These are phyloP conservation scores for Galaxea fascicularis DNA, from an alignment of 92 coral and sea anemone species.

Conservation along the genomic window DNA sequence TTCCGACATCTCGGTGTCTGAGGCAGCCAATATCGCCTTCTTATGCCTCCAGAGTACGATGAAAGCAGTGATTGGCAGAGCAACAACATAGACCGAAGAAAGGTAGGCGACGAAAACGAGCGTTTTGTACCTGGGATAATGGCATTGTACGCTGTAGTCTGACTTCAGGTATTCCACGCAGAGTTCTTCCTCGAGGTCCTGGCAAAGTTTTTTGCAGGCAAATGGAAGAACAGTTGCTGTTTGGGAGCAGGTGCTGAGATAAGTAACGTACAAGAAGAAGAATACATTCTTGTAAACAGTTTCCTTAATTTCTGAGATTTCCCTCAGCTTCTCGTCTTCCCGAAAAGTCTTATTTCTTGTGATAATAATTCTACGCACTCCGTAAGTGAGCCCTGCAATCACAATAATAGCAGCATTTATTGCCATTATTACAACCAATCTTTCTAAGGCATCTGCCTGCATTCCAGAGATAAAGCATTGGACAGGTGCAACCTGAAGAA, in stretches of 20 bases:
- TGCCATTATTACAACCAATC: conserved; percentile 6
- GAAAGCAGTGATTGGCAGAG: background rate
- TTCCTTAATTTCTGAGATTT: conserved; percentile 19
- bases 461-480: conserved; percentile 41
- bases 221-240: conserved; percentile 43
- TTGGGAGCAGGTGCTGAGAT: conserved; percentile 39
- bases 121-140: background rate
- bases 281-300: conserved; percentile 30
- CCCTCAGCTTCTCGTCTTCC: background rate
- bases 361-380: background rate
- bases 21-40: background rate
- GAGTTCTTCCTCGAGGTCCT: background rate
- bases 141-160: conserved; percentile 6
- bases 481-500: conserved; percentile 44
- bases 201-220: conserved; percentile 57
- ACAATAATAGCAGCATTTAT: conserved; percentile 11
- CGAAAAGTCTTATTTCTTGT: background rate
- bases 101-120: background rate
- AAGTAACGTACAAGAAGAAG: conserved; percentile 51
- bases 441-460: conserved; percentile 31
- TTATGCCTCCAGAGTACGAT: background rate
- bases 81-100: background rate
- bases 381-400: conserved; percentile 3
- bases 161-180: background rate
- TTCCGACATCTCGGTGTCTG: background rate